These are phyloP conservation scores for Chironomus tentans DNA, from an alignment of 2,888 invertebrate species.

Conservation along the genomic window DNA sequence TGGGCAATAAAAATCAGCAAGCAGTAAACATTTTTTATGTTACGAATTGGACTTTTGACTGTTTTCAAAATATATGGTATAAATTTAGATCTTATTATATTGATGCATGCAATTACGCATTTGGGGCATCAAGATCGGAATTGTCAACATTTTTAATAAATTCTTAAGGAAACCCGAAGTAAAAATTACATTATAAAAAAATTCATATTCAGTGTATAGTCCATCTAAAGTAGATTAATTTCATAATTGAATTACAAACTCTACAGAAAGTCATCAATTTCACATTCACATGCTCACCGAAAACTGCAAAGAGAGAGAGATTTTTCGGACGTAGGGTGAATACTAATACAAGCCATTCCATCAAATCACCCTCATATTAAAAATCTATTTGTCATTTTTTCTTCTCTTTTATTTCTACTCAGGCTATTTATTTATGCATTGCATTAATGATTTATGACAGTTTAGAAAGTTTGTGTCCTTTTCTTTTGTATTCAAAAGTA, in stretches of 20 bases:
- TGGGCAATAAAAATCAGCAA: neutral
- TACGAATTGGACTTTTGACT: neutral
- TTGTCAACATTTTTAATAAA: no score
- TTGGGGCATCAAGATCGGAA: no score
- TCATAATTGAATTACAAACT: neutral
- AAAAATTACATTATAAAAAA: no score
- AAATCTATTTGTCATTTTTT: conserved; percentile 12
- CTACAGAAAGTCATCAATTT: neutral
- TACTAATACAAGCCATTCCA: neutral
- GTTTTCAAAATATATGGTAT: neutral
- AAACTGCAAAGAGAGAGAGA: neutral
- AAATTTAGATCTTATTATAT: no score
- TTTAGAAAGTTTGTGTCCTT: neutral
- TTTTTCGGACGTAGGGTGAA: neutral
- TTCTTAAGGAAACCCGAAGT: no score
- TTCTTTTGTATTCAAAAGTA: neutral
- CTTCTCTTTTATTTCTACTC: neutral
- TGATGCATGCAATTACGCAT: no score
- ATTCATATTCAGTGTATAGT: neutral
- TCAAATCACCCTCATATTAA: conserved; percentile 13
- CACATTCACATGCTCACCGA: neutral
- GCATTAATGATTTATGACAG: conserved; percentile 10
- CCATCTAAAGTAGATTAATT: neutral
- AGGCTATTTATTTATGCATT: conserved; percentile 9
- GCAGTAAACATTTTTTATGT: neutral